These are phyloP conservation scores for Tachysurus vachellii DNA, from an alignment of 2,113 vertebrate species.

Conservation along the genomic window DNA sequence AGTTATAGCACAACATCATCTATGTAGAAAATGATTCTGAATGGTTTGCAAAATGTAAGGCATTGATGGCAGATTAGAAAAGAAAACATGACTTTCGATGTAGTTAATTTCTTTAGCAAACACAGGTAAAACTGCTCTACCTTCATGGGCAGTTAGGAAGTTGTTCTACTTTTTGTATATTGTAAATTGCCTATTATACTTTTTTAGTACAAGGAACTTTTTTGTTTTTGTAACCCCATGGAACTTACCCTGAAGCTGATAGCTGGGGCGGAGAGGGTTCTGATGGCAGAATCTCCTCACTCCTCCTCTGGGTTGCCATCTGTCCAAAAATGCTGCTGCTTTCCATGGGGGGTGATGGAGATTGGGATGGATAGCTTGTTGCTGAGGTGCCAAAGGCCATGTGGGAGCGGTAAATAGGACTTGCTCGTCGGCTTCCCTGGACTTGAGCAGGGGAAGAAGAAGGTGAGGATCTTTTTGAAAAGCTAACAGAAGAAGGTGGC, in stretches of 20 bases:
- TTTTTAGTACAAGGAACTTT: conserved; percentile 23
- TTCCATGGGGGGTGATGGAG: conserved; percentile 83
- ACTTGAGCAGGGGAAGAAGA: conserved; percentile 90
- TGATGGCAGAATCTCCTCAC: conserved; percentile 88
- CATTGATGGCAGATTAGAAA: conserved; percentile 44
- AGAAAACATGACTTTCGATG: conserved; percentile 44
- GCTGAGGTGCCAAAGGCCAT: conserved; percentile 87
- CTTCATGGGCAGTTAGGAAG: conserved; percentile 28
- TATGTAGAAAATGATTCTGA: conserved; percentile 56
- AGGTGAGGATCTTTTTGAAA: conserved; percentile 93
- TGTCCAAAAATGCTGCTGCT: conserved; percentile 89
- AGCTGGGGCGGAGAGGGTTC: conserved; percentile 89
- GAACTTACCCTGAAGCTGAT: conserved; percentile 96
- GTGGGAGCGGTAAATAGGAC: conserved; percentile 78
- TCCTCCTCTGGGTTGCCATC: conserved; percentile 85
- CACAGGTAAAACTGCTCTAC: conserved; percentile 8
- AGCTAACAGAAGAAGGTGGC: conserved; percentile 89
- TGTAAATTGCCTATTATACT: not conserved
- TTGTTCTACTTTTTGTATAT: not conserved
- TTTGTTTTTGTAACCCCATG: conserved; percentile 63
- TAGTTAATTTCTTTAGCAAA: conserved; percentile 29
- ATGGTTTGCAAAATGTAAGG: conserved; percentile 51
- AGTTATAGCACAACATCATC: conserved; percentile 53
- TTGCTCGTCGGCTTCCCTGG: conserved; percentile 84
- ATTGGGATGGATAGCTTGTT: conserved; percentile 85